A percentile compares a stretch with the other conserved stretches of the same genome.
These are phyloP conservation scores for Uria lomvia DNA, from an alignment of 2,113 vertebrate genomes.

Conservation along the genomic window DNA sequence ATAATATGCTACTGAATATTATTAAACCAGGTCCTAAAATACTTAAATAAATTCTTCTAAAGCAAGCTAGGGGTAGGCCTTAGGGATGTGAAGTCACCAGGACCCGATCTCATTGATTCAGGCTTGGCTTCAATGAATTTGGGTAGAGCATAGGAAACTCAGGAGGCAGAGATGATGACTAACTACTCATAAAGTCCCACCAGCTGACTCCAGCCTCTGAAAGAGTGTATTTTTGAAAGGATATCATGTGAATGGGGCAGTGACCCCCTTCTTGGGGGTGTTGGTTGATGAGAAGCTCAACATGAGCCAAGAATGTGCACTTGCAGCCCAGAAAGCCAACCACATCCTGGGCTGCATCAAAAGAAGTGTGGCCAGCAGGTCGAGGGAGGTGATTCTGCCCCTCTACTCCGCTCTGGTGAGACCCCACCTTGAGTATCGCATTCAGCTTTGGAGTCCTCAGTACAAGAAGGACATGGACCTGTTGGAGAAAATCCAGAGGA, in stretches of 20 bases:
- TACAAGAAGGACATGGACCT: neutral
- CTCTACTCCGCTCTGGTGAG: neutral
- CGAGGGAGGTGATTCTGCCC: neutral
- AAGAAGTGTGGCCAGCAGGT: neutral
- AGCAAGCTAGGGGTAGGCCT: neutral
- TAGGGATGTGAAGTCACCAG: neutral
- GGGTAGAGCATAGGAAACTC: neutral
- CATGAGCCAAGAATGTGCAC: neutral
- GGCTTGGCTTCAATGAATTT: neutral
- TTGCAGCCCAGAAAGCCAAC: neutral
- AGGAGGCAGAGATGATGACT: neutral
- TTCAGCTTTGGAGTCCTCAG: neutral
- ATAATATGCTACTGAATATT: neutral
- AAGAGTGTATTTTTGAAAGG: neutral
- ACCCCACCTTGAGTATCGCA: neutral
- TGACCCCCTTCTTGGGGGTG: neutral
- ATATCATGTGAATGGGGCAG: neutral
- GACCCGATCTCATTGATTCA: neutral
- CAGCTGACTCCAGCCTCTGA: neutral
- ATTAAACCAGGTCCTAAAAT: neutral
- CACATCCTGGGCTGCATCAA: neutral
- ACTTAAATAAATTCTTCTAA: neutral
- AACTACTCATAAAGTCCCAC: fast-evolving
- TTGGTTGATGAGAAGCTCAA: neutral
- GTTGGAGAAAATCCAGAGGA: neutral